These are phyloP conservation scores for Alligator sinensis DNA, from an alignment of 2,113 vertebrate genomes.

Conservation along the genomic window DNA sequence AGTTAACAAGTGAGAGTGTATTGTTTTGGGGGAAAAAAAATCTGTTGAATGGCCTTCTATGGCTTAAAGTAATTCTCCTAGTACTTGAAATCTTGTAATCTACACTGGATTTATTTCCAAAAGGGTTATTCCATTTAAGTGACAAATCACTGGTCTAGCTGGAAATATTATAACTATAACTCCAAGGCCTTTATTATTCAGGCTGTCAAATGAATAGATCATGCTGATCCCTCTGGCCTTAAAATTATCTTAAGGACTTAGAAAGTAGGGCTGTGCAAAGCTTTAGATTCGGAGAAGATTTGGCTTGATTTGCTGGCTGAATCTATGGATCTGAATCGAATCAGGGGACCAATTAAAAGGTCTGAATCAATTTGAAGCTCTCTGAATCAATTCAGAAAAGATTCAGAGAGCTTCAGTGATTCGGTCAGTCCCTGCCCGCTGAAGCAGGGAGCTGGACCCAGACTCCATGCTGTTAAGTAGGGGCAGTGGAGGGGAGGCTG, in stretches of 20 bases:
- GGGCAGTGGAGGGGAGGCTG: too few relatives aligned
- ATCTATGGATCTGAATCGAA: too few relatives aligned
- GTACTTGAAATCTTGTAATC: neutral
- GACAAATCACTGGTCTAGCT: neutral
- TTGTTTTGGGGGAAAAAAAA: neutral
- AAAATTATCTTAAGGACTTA: neutral
- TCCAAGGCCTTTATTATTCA: neutral
- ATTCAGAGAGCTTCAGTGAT: too few relatives aligned
- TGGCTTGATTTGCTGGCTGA: too few relatives aligned
- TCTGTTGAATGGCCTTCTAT: neutral
- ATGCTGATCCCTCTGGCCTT: neutral
- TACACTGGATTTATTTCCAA: neutral
- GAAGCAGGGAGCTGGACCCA: too few relatives aligned
- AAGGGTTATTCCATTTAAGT: neutral
- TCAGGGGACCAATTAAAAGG: too few relatives aligned
- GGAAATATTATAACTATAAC: neutral
- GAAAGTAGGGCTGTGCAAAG: too few relatives aligned
- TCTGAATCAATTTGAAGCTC: too few relatives aligned
- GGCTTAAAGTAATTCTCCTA: neutral
- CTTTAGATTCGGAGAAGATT: too few relatives aligned
- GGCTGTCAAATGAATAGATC: neutral
- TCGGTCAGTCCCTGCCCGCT: too few relatives aligned
- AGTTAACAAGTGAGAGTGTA: neutral
- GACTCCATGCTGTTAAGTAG: too few relatives aligned
- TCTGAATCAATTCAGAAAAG: too few relatives aligned